A percentile compares a stretch with the other conserved stretches of the same genome.
phyloP scores from a whole-genome alignment of 1,140 invertebrate genomes.

The Patella vulgata region DNA sequence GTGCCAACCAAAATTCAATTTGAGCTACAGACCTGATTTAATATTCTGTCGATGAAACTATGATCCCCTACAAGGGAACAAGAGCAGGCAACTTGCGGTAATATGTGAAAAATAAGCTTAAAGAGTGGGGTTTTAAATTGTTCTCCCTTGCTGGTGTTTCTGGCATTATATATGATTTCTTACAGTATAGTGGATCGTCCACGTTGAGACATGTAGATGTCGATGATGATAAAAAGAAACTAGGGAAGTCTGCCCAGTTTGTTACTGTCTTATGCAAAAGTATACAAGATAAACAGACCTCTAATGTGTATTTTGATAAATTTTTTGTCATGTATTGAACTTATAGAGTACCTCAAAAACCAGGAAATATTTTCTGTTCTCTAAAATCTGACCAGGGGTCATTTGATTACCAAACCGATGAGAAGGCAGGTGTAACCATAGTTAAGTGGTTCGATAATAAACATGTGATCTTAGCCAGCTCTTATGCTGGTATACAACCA shows the following conservation, averaged over 20 bases:
- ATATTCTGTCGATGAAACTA: slow-evolving; percentile 28
- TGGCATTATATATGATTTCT: slow-evolving; percentile 38
- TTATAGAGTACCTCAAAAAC: slow-evolving; percentile 18
- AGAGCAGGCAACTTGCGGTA: slow-evolving; percentile 33
- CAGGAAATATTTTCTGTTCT: slow-evolving; percentile 21
- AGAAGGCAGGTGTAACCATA: slow-evolving; percentile 15
- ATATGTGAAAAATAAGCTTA: slow-evolving; percentile 22
- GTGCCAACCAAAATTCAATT: too few species aligned
- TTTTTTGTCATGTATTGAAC: slow-evolving; percentile 22
- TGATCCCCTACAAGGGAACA: slow-evolving; percentile 63
- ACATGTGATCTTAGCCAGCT: slow-evolving; percentile 23
- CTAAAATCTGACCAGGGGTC: slow-evolving; percentile 15
- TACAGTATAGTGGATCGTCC: slow-evolving; percentile 28
- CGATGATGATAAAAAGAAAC: background rate
- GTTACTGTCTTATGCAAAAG: slow-evolving; percentile 9
- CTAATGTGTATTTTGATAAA: slow-evolving; percentile 28
- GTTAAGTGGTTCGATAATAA: slow-evolving; percentile 34
- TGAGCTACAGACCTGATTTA: slow-evolving; percentile 15
- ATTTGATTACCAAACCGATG: too few species aligned
- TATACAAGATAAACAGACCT: slow-evolving; percentile 3
- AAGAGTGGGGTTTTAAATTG: slow-evolving; percentile 46
- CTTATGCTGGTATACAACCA: slow-evolving; percentile 28
- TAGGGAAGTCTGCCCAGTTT: slow-evolving; percentile 22
- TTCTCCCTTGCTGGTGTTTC: slow-evolving; percentile 20
- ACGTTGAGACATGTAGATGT: background rate